Conservation (phyloP, 2,888 invertebrate species). For the Ephialtes manifestator region DNA sequence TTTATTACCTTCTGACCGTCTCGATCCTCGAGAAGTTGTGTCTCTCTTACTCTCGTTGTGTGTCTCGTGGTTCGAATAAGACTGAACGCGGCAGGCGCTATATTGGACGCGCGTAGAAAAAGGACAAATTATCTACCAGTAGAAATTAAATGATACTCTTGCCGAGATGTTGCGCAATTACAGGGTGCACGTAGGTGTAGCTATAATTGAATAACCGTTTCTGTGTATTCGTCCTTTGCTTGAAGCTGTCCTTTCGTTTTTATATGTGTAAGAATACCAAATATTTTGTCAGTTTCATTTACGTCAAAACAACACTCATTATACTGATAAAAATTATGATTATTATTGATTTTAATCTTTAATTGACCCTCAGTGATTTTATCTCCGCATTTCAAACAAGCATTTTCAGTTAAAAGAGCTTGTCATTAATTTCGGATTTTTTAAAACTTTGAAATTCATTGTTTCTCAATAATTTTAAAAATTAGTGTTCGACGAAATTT, state of each 20-base stretch:
- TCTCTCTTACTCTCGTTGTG: conserved; percentile 6
- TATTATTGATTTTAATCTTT: not conserved
- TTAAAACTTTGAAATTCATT: too few relatives aligned
- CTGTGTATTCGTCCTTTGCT: not conserved
- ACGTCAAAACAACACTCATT: not conserved
- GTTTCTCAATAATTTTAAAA: too few relatives aligned
- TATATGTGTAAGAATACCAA: not conserved
- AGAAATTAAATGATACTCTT: conserved; percentile 36
- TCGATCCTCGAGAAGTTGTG: conserved; percentile 6
- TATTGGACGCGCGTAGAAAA: conserved; percentile 27
- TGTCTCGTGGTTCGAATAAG: not conserved
- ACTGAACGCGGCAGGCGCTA: conserved; percentile 11
- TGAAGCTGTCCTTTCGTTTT: not conserved
- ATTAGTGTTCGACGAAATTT: too few relatives aligned
- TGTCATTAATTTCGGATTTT: too few relatives aligned
- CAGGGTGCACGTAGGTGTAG: conserved; percentile 19
- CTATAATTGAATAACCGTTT: conserved; percentile 41
- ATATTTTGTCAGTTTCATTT: not conserved
- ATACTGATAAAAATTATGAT: not conserved
- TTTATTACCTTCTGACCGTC: conserved; percentile 30
- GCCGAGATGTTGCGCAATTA: conserved; percentile 38
- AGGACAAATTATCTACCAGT: conserved; percentile 35
- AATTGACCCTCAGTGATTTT: too few relatives aligned
- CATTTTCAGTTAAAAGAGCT: too few relatives aligned
- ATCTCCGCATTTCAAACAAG: too few relatives aligned